Percentiles rank a stretch among this genome's conserved stretches.
phyloP scores from a whole-genome alignment of 2,888 invertebrate genomes.

The Latrodectus hesperus region DNA sequence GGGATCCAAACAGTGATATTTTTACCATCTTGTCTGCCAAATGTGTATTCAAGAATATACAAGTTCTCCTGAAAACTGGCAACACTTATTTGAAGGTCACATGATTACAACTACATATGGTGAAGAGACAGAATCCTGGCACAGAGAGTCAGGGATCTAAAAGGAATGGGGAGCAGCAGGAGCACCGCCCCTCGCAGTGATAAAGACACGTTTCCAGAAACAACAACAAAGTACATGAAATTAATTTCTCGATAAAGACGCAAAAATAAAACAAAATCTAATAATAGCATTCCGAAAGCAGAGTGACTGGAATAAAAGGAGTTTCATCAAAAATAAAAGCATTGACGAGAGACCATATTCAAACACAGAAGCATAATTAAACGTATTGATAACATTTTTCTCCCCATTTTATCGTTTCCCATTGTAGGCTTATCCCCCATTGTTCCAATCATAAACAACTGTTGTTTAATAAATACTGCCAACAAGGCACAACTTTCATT shows the following conservation, averaged over 20 bases:
- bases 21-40: too few species aligned
- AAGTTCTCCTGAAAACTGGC: too few species aligned
- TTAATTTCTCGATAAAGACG: neutral
- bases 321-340: neutral
- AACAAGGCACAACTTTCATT: conserved; percentile 43
- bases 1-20: too few species aligned
- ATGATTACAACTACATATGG: too few species aligned
- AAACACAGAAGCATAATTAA: conserved; percentile 59
- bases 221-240: neutral
- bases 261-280: neutral
- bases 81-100: too few species aligned
- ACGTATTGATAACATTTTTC: conserved; percentile 68
- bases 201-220: neutral
- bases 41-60: too few species aligned
- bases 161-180: too few species aligned
- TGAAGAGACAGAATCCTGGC: too few species aligned
- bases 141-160: too few species aligned
- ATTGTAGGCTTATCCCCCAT: conserved; percentile 47
- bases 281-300: conserved; percentile 24
- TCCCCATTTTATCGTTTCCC: conserved; percentile 40
- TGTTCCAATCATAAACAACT: conserved; percentile 65
- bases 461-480: conserved; percentile 62
- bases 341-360: neutral
- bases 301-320: conserved; percentile 44
- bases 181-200: too few species aligned